Base-by-base conservation (phyloP, 2,797 vertebrate genomes). In the Coluber constrictor region DNA sequence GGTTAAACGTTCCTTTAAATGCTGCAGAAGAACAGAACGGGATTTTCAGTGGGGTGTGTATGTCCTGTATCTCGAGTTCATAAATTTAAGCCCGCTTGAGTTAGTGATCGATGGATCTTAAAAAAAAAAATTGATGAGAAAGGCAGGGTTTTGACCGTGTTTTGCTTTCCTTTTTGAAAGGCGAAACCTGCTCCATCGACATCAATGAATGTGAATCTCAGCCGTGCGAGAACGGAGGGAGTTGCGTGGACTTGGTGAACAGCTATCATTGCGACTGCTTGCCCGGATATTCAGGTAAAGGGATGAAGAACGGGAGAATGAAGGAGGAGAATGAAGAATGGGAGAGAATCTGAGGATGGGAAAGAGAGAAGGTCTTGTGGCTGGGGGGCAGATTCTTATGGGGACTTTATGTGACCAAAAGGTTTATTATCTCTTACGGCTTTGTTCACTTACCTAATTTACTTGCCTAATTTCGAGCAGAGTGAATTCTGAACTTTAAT, bases 211-310 rank as follows among this genome's bases (percentile, higher is more conserved):
- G 99, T 0, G 97, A 97, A 90, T 98, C 98, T 0, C 94, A 92
- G 92, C 98, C 99, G 0, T 99, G 99, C 96, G 97, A 97, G 93
- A 98, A 98, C 0, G 97, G 97, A 61, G 99, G 98, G 86, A 96
- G 89, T 95, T 99, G 99, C 90, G 87, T 96, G 94, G 99, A 99
- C 96, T 96, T 97, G 93, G 95, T 98, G 92, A 98, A 98, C 66
- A 95, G 98, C 55, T 99, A 98, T 97, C 95, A 93, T 1, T 99
- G 99, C 61, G 94, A 95, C 16, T 99, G 99, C 96, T 96, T 94
- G 0, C 97, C 96, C 0, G 99, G 99, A 56, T 99, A 98, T 87
- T 97, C 98, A 98, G 99, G 99, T 99, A 97, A 92, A 3, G 25
- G 0, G 7, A 86, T 54, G 61, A 37, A 70, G 74, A 47, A 5